phyloP scores from a whole-genome alignment of 2,888 invertebrate species.

The Colostygia pectinataria region DNA sequence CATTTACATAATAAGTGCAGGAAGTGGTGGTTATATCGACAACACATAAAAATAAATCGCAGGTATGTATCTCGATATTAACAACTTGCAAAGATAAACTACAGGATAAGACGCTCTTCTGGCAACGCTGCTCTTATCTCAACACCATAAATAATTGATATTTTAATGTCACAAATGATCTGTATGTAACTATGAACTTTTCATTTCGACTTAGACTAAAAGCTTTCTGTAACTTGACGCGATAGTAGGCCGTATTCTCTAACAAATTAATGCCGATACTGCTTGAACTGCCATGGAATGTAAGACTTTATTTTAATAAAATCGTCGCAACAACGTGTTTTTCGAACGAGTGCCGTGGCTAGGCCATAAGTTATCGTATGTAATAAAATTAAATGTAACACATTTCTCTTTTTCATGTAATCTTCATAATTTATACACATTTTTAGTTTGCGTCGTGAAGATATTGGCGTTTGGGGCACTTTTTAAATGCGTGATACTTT shows the following conservation, averaged over 20 bases:
- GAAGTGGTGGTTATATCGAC: constrained; percentile 10
- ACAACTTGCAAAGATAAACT: constrained; percentile 35
- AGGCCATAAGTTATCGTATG: constrained; percentile 80
- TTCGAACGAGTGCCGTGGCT: constrained; percentile 73
- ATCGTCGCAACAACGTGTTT: constrained; percentile 61
- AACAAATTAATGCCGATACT: constrained; percentile 22
- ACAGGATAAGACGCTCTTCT: constrained; percentile 49
- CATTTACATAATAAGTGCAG: constrained; percentile 1
- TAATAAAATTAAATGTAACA: constrained; percentile 83
- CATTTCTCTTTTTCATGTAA: constrained; percentile 82
- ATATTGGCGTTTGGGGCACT: constrained; percentile 66
- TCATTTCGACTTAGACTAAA: constrained; percentile 48
- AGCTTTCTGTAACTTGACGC: constrained; percentile 20
- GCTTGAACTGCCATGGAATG: constrained; percentile 10
- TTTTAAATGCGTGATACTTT: constrained; percentile 22
- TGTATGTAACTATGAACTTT: constrained; percentile 71
- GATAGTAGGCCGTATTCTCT: constrained; percentile 32
- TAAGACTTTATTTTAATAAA: constrained; percentile 37
- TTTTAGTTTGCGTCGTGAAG: constrained; percentile 73
- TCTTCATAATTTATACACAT: constrained; percentile 81
- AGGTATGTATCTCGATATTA: constrained; percentile 25
- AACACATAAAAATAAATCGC: constrained; percentile 22
- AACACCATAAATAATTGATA: constrained; percentile 80
- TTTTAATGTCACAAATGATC: constrained; percentile 82
- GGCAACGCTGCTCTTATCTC: constrained; percentile 68